phyloP scores from a whole-genome alignment of 2,113 vertebrate species.

The Pachycephala philippinensis region DNA sequence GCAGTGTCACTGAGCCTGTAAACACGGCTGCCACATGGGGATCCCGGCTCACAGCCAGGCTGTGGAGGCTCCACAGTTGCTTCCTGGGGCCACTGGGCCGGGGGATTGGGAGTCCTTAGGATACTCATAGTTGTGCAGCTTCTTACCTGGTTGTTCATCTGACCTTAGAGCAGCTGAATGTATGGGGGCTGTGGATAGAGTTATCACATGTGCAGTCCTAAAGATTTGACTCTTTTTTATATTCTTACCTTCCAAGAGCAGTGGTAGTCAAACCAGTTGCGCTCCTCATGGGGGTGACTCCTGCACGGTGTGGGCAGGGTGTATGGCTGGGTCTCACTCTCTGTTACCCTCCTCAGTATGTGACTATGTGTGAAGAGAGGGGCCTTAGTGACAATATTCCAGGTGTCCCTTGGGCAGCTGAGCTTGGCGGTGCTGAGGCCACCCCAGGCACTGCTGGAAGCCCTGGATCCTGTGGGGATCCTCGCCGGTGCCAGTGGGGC shows the following conservation, averaged over 20 bases:
- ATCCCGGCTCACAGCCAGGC: background rate
- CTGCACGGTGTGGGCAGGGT: background rate
- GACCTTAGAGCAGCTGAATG: background rate
- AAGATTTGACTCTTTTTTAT: background rate
- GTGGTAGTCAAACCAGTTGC: background rate
- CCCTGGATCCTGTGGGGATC: background rate
- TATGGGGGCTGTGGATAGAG: background rate
- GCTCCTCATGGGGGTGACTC: background rate
- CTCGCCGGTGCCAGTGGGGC: background rate
- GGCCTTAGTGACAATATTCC: background rate
- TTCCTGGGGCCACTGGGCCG: too few relatives aligned
- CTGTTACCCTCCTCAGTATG: background rate
- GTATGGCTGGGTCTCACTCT: background rate
- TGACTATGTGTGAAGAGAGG: background rate
- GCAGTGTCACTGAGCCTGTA: background rate
- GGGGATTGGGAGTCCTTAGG: background rate
- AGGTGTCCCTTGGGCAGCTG: background rate
- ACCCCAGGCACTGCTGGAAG: background rate
- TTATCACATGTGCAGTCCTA: too few relatives aligned
- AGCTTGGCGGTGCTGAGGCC: background rate
- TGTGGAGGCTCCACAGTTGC: background rate
- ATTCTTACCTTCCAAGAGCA: background rate
- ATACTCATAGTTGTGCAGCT: background rate
- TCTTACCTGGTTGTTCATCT: background rate
- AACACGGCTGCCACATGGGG: fast-evolving